These are phyloP conservation scores for Zele albiditarsus DNA, from an alignment of 2,888 invertebrate species.

Conservation along the genomic window DNA sequence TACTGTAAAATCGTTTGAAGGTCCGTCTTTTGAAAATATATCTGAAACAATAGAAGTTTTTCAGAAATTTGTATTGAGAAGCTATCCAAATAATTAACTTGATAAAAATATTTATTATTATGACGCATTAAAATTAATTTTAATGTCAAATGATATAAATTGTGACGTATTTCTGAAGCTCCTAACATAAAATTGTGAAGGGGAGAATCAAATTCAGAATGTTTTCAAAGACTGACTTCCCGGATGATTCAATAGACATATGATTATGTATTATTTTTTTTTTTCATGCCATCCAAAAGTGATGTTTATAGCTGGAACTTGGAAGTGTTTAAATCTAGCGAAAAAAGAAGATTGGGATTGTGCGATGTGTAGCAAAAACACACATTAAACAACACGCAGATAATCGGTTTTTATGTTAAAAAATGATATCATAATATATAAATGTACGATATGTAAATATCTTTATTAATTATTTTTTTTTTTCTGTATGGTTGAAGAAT, in stretches of 20 bases:
- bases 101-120: no score
- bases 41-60: no score
- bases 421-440: neutral
- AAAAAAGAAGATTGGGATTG: neutral
- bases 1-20: neutral
- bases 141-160: no score
- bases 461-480: constrained; percentile 21
- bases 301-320: neutral
- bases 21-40: no score
- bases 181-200: no score
- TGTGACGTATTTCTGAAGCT: no score
- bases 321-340: neutral
- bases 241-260: no score
- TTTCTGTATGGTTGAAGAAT: constrained; percentile 14
- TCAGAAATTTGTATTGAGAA: no score
- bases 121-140: no score
- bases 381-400: neutral
- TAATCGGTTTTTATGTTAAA: neutral
- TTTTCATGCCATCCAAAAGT: neutral
- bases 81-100: no score
- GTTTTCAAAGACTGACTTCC: no score
- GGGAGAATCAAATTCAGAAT: no score
- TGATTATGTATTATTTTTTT: neutral
- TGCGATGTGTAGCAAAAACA: neutral
- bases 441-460: constrained; percentile 40